phyloP scores from a whole-genome alignment of 2,113 vertebrate genomes.

The Poecilia latipinna region DNA sequence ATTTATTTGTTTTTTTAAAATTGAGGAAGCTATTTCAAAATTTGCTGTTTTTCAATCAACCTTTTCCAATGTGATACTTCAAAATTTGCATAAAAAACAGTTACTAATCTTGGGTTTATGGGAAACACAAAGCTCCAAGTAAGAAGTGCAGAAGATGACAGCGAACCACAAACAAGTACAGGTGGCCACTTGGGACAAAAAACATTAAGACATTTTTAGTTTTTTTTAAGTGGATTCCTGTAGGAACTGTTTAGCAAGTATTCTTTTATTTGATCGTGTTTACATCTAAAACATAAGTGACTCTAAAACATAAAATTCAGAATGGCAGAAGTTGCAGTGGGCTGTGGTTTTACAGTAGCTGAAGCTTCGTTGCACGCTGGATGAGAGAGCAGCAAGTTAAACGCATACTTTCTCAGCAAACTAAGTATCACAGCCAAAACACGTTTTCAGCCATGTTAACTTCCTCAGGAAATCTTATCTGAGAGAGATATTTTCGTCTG shows the following conservation, averaged over 20 bases:
- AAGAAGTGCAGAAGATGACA: too few relatives aligned
- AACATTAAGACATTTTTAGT: too few relatives aligned
- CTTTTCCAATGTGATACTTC: too few relatives aligned
- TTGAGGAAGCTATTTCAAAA: too few relatives aligned
- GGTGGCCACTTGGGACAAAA: too few relatives aligned
- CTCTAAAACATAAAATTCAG: constrained; percentile 9
- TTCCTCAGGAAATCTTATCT: constrained; percentile 72
- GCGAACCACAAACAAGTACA: too few relatives aligned
- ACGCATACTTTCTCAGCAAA: constrained; percentile 63
- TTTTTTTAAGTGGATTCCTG: neutral
- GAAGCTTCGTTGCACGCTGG: constrained; percentile 29
- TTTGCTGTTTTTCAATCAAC: too few relatives aligned
- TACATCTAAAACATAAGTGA: neutral
- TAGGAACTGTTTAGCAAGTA: neutral
- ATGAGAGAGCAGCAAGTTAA: constrained; percentile 48
- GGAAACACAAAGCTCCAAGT: too few relatives aligned
- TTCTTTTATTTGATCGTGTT: neutral
- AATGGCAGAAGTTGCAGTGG: neutral
- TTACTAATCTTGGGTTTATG: too few relatives aligned
- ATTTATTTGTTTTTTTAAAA: too few relatives aligned
- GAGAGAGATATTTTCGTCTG: constrained; percentile 67
- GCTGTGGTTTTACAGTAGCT: constrained; percentile 24
- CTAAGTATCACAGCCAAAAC: constrained; percentile 65
- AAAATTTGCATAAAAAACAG: too few relatives aligned
- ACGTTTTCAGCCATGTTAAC: constrained; percentile 69